A percentile compares a stretch with the other conserved stretches of the same genome.
These are phyloP conservation scores for Eublepharis macularius DNA, from an alignment of 2,113 vertebrate species.

Conservation along the genomic window DNA sequence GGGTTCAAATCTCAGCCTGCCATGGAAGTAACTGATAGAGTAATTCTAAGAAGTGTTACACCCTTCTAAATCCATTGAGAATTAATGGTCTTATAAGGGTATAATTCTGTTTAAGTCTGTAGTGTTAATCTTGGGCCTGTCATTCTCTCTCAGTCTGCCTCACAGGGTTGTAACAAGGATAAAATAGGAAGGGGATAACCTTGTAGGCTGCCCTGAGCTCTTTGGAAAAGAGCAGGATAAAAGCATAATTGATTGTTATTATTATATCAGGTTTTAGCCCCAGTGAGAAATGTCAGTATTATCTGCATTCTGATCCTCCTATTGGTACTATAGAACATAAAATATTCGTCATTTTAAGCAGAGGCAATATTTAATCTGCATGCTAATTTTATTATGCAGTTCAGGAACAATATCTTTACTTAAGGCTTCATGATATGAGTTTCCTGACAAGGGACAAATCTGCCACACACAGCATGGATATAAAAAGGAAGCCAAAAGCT, in stretches of 20 bases:
- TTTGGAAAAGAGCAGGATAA: too few species aligned
- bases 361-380: background rate
- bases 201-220: too few species aligned
- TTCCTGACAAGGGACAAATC: background rate
- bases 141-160: too few species aligned
- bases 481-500: background rate
- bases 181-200: too few species aligned
- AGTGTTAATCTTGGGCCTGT: too few species aligned
- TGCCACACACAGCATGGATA: rapidly evolving
- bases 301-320: background rate
- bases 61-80: too few species aligned
- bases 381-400: background rate
- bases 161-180: too few species aligned
- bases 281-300: background rate
- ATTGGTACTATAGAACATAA: background rate
- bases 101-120: too few species aligned
- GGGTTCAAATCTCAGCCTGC: too few species aligned
- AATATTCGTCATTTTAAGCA: background rate
- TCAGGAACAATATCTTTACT: background rate
- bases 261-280: background rate
- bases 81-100: too few species aligned
- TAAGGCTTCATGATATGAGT: background rate
- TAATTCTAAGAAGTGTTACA: too few species aligned
- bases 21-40: too few species aligned
- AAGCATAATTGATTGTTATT: background rate